Evolutionary conservation across 2,888 invertebrate species (phyloP).

Genomic region (Zootermopsis nevadensis): DNA sequence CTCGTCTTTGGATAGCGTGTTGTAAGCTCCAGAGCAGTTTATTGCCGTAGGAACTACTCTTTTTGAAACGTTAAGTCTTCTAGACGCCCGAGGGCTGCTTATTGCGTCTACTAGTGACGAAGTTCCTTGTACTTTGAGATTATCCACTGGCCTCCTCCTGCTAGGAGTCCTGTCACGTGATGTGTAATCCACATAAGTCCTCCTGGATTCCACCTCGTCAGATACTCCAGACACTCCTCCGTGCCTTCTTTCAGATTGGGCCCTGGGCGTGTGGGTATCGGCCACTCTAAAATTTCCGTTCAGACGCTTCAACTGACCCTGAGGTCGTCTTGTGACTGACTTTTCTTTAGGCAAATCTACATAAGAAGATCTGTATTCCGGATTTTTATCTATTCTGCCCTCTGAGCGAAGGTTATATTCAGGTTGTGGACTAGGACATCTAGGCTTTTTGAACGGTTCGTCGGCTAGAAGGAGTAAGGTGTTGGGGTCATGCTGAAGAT

Average conservation of each 20-base stretch:
- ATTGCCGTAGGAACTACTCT: background rate
- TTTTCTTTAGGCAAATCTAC: constrained; percentile 65
- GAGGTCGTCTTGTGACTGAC: constrained; percentile 62
- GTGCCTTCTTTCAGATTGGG: constrained; percentile 24
- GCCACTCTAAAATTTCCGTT: background rate
- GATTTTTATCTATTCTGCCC: background rate
- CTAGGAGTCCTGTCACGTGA: background rate
- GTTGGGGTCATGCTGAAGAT: constrained; percentile 40
- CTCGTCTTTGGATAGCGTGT: background rate
- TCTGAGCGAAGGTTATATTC: constrained; percentile 27
- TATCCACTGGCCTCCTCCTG: constrained; percentile 3
- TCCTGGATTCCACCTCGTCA: background rate
- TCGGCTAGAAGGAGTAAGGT: background rate
- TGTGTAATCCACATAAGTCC: constrained; percentile 8
- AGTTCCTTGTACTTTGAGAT: background rate
- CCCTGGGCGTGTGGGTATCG: background rate
- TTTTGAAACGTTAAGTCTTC: background rate
- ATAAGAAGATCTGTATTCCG: constrained; percentile 55
- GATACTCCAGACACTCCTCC: background rate
- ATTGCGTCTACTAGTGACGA: constrained; percentile 9
- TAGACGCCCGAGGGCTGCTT: background rate
- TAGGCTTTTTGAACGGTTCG: background rate
- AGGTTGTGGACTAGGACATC: constrained; percentile 12
- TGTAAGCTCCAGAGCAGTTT: background rate
- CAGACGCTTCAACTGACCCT: constrained; percentile 55